Evolutionary conservation across 2,888 invertebrate genomes (phyloP).

Genomic region (Drosophila melanocephala): DNA sequence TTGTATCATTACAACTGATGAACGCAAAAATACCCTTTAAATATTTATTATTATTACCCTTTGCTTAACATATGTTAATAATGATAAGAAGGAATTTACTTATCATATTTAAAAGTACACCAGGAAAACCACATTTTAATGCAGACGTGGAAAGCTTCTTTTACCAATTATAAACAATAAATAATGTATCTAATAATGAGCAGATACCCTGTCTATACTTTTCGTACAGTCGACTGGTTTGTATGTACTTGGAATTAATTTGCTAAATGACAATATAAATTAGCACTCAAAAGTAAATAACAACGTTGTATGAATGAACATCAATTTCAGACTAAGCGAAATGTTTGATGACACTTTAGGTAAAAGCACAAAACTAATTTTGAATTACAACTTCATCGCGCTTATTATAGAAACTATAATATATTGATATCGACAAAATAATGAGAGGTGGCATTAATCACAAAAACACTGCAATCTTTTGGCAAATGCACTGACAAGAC

Average conservation of each 20-base stretch:
- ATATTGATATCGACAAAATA: not conserved
- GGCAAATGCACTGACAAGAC: slow-evolving; percentile 27
- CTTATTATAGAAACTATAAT: not conserved
- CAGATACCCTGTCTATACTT: not conserved
- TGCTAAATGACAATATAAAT: slow-evolving; percentile 41
- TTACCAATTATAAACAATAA: not conserved
- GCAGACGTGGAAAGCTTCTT: not conserved
- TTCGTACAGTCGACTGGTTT: not conserved
- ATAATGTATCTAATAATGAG: not conserved
- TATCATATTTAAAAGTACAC: not conserved
- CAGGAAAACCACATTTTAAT: not conserved
- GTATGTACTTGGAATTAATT: slow-evolving; percentile 17
- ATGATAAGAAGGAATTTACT: not conserved
- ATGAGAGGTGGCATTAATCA: slow-evolving; percentile 36
- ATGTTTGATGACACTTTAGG: not conserved
- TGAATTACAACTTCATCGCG: not conserved
- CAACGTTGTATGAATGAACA: slow-evolving; percentile 3
- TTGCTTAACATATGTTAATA: not conserved
- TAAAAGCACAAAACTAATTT: not conserved
- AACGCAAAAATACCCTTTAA: slow-evolving; percentile 12
- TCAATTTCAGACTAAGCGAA: not conserved
- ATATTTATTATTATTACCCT: not conserved
- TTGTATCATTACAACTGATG: slow-evolving; percentile 17
- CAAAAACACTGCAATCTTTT: slow-evolving; percentile 20
- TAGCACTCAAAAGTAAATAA: slow-evolving; percentile 47